Evolutionary conservation across 2,888 invertebrate species (phyloP).

Genomic region (Campoplex nolae): DNA sequence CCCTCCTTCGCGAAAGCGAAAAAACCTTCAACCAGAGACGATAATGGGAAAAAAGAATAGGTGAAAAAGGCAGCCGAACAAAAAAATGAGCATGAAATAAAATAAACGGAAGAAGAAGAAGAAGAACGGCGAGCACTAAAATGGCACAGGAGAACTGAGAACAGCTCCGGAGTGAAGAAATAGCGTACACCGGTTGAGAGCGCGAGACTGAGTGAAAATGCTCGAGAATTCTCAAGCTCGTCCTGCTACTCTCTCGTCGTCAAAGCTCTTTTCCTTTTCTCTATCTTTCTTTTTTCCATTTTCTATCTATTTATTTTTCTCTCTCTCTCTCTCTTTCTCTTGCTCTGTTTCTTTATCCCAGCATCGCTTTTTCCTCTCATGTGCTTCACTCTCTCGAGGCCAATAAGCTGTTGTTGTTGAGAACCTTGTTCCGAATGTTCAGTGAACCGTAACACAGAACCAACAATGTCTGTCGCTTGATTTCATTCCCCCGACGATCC

Average conservation of each 20-base stretch:
- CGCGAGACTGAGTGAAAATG: slow-evolving; percentile 45
- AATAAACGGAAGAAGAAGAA: slow-evolving; percentile 44
- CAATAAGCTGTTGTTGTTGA: slow-evolving; percentile 66
- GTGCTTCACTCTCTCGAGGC: slow-evolving; percentile 56
- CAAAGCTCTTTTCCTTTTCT: slow-evolving; percentile 53
- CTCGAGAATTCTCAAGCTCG: slow-evolving; percentile 64
- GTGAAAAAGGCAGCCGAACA: slow-evolving; percentile 15
- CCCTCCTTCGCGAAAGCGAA: slow-evolving; percentile 14
- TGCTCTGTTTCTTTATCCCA: neutral
- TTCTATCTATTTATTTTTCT: slow-evolving; percentile 41
- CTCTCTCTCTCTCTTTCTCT: slow-evolving; percentile 24
- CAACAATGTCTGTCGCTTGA: slow-evolving; percentile 70
- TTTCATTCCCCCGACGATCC: slow-evolving; percentile 62
- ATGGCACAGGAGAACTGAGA: slow-evolving; percentile 41
- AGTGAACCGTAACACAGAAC: slow-evolving; percentile 66
- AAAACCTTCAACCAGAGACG: slow-evolving; percentile 40
- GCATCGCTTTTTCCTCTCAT: slow-evolving; percentile 27
- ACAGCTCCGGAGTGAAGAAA: slow-evolving; percentile 41
- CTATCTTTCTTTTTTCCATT: slow-evolving; percentile 22
- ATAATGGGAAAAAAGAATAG: slow-evolving; percentile 46
- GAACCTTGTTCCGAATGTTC: slow-evolving; percentile 66
- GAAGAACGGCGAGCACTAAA: slow-evolving; percentile 37
- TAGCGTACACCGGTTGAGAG: slow-evolving; percentile 38
- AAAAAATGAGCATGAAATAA: slow-evolving; percentile 19
- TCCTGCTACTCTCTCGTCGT: slow-evolving; percentile 55